Conservation (phyloP, 2,888 invertebrate species). For the Mythimna vitellina region DNA sequence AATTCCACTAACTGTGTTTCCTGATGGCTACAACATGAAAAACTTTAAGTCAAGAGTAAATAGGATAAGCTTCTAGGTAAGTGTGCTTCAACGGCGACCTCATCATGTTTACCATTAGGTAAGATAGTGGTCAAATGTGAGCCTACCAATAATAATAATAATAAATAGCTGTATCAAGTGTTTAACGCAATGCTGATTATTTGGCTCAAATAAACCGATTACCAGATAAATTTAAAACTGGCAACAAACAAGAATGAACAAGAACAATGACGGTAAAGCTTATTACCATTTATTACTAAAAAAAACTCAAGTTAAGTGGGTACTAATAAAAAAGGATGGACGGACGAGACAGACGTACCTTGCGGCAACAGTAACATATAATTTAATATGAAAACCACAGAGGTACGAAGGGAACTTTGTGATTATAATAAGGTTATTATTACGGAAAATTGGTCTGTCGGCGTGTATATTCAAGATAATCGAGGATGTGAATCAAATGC, state of each 20-base stretch:
- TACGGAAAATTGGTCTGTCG: constrained; percentile 63
- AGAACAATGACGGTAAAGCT: constrained; percentile 44
- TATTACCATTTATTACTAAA: constrained; percentile 56
- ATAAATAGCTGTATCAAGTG: no score
- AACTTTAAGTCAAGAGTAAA: no score
- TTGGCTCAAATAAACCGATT: constrained; percentile 29
- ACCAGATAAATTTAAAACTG: not conserved
- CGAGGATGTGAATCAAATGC: constrained; percentile 56
- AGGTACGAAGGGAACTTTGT: constrained; percentile 60
- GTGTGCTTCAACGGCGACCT: no score
- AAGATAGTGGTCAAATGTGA: no score
- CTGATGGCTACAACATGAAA: no score
- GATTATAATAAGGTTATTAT: constrained; percentile 68
- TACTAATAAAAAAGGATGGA: constrained; percentile 66
- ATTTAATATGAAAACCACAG: constrained; percentile 66
- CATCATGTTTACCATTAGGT: no score
- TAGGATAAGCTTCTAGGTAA: no score
- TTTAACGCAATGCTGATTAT: no score
- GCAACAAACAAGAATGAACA: constrained; percentile 10
- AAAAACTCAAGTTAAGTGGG: constrained; percentile 62
- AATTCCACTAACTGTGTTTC: no score
- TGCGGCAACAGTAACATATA: constrained; percentile 64
- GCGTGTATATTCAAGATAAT: constrained; percentile 58
- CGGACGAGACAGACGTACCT: constrained; percentile 57
- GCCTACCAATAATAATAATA: constrained; percentile 6